Percentiles rank a stretch among this genome's conserved stretches.
These are phyloP conservation scores for Sphaerophoria rueppellii DNA, from an alignment of 2,888 invertebrate species.

Conservation along the genomic window DNA sequence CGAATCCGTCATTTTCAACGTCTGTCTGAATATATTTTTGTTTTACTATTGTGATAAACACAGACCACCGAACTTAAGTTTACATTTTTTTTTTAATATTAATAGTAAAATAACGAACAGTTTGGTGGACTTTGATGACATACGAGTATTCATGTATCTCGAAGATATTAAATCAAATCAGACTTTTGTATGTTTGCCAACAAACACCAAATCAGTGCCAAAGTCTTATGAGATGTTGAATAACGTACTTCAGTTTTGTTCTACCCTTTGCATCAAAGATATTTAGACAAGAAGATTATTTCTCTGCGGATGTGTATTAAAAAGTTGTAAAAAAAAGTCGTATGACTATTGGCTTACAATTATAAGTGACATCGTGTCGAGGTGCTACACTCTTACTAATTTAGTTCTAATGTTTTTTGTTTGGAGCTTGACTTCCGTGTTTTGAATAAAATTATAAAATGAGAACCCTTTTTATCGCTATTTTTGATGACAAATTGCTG, in stretches of 20 bases:
- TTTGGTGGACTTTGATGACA: neutral
- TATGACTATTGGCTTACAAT: constrained; percentile 59
- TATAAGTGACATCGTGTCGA: constrained; percentile 61
- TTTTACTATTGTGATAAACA: too few species aligned
- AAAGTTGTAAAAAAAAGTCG: constrained; percentile 47
- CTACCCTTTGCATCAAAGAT: neutral
- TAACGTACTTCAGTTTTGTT: neutral
- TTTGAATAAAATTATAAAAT: neutral
- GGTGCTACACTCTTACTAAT: constrained; percentile 24
- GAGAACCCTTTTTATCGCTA: constrained; percentile 34
- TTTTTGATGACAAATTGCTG: constrained; percentile 8
- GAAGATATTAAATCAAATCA: constrained; percentile 1
- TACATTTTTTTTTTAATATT: too few species aligned
- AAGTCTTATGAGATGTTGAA: constrained; percentile 7
- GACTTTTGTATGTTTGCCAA: constrained; percentile 35
- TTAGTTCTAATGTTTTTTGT: constrained; percentile 11
- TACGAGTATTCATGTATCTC: too few species aligned
- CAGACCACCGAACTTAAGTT: too few species aligned
- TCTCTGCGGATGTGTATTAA: constrained; percentile 38
- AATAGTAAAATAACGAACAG: too few species aligned
- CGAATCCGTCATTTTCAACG: too few species aligned
- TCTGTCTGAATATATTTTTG: too few species aligned
- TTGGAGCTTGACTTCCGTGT: constrained; percentile 20
- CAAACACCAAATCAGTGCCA: constrained; percentile 28
- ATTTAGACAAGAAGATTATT: constrained; percentile 36